Conservation (phyloP, 1,140 invertebrate genomes). For the Cecropterus lyciades region DNA sequence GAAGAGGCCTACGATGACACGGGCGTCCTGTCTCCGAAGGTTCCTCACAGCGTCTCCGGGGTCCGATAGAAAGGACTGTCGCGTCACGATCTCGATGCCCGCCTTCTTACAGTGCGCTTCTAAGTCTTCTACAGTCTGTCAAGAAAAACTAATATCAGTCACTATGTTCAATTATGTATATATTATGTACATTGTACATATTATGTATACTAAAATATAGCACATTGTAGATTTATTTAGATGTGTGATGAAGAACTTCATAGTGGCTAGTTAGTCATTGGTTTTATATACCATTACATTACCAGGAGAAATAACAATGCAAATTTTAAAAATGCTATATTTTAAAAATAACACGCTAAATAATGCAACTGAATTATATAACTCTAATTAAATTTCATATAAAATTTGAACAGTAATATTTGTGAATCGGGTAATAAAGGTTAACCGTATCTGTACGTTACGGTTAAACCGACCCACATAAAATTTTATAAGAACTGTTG, state of each 20-base stretch:
- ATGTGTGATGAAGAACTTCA: too few species aligned
- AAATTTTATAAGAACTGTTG: neutral
- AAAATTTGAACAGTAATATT: neutral
- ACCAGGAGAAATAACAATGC: too few species aligned
- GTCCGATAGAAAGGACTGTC: slow-evolving; percentile 98
- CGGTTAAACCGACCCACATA: neutral
- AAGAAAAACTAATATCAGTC: slow-evolving; percentile 13
- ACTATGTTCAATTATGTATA: too few species aligned
- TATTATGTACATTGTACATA: too few species aligned
- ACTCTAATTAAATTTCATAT: neutral
- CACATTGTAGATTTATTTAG: neutral
- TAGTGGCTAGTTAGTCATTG: too few species aligned
- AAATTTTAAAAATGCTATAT: too few species aligned
- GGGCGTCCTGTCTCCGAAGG: slow-evolving; percentile 95
- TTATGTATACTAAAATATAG: too few species aligned
- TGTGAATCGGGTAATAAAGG: neutral
- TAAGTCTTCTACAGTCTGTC: slow-evolving; percentile 97
- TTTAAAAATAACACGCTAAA: too few species aligned
- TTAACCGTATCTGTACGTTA: neutral
- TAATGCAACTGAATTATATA: neutral
- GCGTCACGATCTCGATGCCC: slow-evolving; percentile 96
- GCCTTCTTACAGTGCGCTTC: slow-evolving; percentile 97
- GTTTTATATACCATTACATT: too few species aligned
- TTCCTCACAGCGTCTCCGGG: slow-evolving; percentile 98
- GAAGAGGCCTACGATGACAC: slow-evolving; percentile 99